These are phyloP conservation scores for Lophochroa leadbeateri DNA, from an alignment of 2,113 vertebrate species.

Conservation along the genomic window DNA sequence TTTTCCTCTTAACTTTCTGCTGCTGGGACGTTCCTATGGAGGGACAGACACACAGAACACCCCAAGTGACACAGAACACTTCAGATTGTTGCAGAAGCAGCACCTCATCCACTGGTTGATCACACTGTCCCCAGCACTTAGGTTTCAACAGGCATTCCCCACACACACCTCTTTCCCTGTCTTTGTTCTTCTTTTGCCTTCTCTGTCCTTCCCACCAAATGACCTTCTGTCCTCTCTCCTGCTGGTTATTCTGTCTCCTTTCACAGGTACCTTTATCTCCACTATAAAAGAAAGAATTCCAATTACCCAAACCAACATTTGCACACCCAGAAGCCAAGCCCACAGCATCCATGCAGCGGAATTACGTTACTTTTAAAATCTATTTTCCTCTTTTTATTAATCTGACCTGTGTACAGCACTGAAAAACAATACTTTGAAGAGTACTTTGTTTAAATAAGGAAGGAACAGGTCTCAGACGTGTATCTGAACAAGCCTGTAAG, in stretches of 20 bases:
- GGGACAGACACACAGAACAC: not conserved
- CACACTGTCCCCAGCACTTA: not conserved
- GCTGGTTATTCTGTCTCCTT: slow-evolving; percentile 56
- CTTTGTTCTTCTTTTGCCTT: slow-evolving; percentile 71
- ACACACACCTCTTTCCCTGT: slow-evolving; percentile 62
- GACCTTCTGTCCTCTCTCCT: slow-evolving; percentile 70
- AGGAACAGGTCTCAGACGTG: not conserved
- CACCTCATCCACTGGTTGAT: not conserved
- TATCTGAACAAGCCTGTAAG: not conserved
- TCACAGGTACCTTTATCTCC: slow-evolving; percentile 17
- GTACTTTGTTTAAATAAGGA: not conserved
- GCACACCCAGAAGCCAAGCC: not conserved
- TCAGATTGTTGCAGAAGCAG: not conserved
- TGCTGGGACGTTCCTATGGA: slow-evolving; percentile 64
- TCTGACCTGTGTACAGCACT: not conserved
- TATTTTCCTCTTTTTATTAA: not conserved
- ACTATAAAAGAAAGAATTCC: slow-evolving; percentile 1
- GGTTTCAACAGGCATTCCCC: not conserved
- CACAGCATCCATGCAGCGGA: not conserved
- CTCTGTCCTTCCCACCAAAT: slow-evolving; percentile 62
- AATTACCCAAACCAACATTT: not conserved
- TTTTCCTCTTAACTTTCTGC: slow-evolving; percentile 71
- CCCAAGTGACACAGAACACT: not conserved
- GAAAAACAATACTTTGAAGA: not conserved
- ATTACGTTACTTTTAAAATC: not conserved